Evolutionary conservation across 2,113 vertebrate genomes (phyloP).

Genomic region (Pogona vitticeps): DNA sequence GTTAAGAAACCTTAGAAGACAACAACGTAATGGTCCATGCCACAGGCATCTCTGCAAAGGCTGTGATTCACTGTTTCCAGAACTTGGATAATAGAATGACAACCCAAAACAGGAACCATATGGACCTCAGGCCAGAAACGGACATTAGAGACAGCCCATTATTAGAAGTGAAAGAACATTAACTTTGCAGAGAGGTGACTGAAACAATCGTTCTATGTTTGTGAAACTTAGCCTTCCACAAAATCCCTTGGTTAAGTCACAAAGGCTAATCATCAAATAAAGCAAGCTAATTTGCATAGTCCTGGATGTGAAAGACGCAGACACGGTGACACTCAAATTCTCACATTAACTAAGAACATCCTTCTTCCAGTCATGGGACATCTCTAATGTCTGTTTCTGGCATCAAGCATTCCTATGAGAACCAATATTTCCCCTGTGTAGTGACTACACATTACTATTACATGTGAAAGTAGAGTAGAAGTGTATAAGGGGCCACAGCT

Average conservation of each 20-base stretch:
- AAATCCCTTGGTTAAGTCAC: too few relatives aligned
- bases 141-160: background rate
- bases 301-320: too few relatives aligned
- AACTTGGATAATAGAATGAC: background rate
- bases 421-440: background rate
- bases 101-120: constrained; percentile 23
- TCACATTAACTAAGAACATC: too few relatives aligned
- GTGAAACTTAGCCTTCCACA: background rate
- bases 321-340: too few relatives aligned
- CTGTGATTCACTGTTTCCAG: constrained; percentile 28
- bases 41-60: background rate
- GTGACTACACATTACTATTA: background rate
- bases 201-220: background rate
- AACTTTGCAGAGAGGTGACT: background rate
- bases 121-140: background rate
- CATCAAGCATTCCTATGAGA: background rate
- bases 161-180: background rate
- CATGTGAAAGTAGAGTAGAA: background rate
- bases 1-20: constrained; percentile 17
- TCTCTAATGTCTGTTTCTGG: too few relatives aligned
- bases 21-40: constrained; percentile 4
- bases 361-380: too few relatives aligned
- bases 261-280: too few relatives aligned
- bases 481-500: background rate
- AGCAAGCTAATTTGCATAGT: too few relatives aligned